Conservation (phyloP, 1,140 invertebrate species). For the Sycophaga agraensis region DNA sequence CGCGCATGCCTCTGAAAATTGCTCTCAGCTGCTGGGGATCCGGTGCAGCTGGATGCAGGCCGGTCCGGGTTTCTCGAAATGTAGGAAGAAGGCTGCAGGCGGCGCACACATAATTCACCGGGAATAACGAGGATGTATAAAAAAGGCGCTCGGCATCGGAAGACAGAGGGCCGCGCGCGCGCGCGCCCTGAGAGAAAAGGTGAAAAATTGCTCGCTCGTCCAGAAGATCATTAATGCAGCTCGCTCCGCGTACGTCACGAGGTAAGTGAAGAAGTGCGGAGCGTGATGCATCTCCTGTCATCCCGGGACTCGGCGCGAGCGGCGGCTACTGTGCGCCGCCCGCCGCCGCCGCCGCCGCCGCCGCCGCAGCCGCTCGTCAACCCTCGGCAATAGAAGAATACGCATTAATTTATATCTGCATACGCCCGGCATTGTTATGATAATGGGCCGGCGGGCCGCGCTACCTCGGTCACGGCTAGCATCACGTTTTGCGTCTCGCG, state of each 20-base stretch:
- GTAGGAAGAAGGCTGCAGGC: no score
- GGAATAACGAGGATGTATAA: no score
- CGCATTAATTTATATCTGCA: conserved; percentile 58
- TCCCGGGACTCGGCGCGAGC: conserved; percentile 24
- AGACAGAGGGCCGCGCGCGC: no score
- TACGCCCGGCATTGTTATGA: conserved; percentile 52
- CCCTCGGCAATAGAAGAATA: conserved; percentile 48
- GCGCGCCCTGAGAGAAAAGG: no score
- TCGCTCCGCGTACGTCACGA: conserved; percentile 8
- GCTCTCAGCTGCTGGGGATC: no score
- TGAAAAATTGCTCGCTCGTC: conserved; percentile 7
- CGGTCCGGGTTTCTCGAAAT: no score
- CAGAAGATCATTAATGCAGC: conserved; percentile 19
- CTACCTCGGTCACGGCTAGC: conserved; percentile 25
- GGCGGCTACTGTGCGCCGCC: neutral
- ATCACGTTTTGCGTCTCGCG: conserved; percentile 26
- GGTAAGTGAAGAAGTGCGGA: conserved; percentile 16
- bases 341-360: no score
- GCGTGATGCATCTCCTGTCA: conserved; percentile 40
- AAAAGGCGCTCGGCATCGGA: neutral
- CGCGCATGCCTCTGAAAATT: no score
- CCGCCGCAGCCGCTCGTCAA: conserved; percentile 40
- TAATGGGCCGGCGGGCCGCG: conserved; percentile 41
- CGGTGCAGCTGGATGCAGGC: no score
- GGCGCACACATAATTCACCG: no score